Base-by-base conservation (phyloP, 2,888 invertebrate genomes). In the Andrena trimmerana region DNA sequence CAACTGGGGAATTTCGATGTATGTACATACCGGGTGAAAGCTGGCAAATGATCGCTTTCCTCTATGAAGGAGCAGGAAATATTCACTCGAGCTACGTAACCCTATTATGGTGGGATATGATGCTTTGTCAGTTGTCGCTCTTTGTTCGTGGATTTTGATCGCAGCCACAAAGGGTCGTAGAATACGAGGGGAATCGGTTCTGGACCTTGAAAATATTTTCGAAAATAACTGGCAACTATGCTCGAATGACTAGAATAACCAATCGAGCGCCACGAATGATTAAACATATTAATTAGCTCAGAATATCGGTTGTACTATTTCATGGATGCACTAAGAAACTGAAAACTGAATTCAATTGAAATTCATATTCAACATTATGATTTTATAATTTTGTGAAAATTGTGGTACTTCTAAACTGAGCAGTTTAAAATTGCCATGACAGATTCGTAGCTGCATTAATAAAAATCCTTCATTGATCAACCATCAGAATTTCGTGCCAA, bases 111-210 rank as follows among this genome's bases (percentile, higher is more conserved):
- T 29, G 24, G 36, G 48, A 65, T 77, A 70, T 69, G 65, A 52
- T 52, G 78, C 79, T 79, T 69, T 79, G 79, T 77, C 79, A 59
- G 69, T 63, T 29, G 50, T 36, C 50, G 29, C 36, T 57, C 79
- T 77, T 77, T 70, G 78, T 66, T 69, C 79, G 27, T 57, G 48
- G 54, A 65, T 68, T 69, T 42, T 66, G 78, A 78, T 78, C 79
- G 63, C 69, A n/a, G 27, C 13, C 36, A 63, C 48, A 52, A 70
- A 65, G 63, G 36, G 13, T 57, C 78, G 57, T 31, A 42, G 31
- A 68, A 27, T 6, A 33, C 0, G 2, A 57, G 7, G 65, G 65
- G 48, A 65, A 42, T 33, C 50, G 60, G 29, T 29, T 59, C 29
- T 50, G 20, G 20, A 16, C 48, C 59, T 77, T 57, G 59, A 50